Evolutionary conservation across 2,113 vertebrate species (phyloP).

Genomic region (Suncus etruscus): DNA sequence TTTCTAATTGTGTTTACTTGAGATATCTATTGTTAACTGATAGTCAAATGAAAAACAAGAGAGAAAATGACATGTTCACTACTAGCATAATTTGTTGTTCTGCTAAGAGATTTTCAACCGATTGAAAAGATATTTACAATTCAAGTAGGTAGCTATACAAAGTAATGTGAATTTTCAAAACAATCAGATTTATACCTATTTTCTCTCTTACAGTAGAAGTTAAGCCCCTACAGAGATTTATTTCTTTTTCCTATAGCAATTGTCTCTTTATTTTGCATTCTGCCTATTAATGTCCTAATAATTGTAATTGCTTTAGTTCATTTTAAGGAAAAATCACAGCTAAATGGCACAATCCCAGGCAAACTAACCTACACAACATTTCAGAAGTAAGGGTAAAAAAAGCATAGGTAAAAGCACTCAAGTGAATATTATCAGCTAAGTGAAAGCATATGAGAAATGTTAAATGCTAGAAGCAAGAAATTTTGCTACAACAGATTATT

Average conservation of each 20-base stretch:
- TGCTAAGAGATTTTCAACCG: conserved; percentile 56
- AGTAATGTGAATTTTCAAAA: not conserved
- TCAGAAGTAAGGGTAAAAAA: not conserved
- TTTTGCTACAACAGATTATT: conserved; percentile 37
- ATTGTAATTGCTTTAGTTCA: not conserved
- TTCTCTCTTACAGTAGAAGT: conserved; percentile 22
- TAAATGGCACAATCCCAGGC: not conserved
- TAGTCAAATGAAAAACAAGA: conserved; percentile 66
- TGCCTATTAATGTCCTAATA: not conserved
- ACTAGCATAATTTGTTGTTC: conserved; percentile 51
- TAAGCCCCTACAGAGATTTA: not conserved
- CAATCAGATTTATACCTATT: not conserved
- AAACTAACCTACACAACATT: not conserved
- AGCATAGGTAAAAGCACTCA: not conserved
- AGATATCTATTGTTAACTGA: not conserved
- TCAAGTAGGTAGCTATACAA: conserved; percentile 33
- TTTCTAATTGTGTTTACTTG: not conserved
- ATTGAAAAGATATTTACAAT: conserved; percentile 68
- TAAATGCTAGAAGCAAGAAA: not conserved
- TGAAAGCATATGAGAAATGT: conserved; percentile 29
- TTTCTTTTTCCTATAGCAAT: not conserved
- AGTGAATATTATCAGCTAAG: not conserved
- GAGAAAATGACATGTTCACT: conserved; percentile 55
- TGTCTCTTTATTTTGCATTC: not conserved
- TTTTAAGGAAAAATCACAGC: conserved; percentile 27